Base-by-base conservation (phyloP, 2,888 invertebrate species). In the Stenotaenia linearis region DNA sequence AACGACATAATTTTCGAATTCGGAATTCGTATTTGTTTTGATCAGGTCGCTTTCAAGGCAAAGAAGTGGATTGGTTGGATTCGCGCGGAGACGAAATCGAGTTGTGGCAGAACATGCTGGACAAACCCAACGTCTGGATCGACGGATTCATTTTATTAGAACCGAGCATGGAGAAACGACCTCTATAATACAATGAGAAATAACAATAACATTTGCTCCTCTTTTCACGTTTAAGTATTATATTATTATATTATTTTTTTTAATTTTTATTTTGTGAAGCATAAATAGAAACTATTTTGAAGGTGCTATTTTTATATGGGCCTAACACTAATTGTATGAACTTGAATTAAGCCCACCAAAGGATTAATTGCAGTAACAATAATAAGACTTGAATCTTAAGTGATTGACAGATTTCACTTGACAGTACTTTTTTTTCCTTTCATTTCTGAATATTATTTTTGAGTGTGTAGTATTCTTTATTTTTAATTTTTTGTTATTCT, bases 91-190 rank as follows among this genome's bases (percentile, higher is more conserved):
- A 95, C 84, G 97, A 98, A 87, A 89, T 93, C 37, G 90, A 92
- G 0, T 88, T 97, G 10, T 98, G 98, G 98, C 95, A 96, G 85
- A 92, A 92, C 82, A 97, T 98, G 96, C 88, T 97, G 85, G 94
- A 96, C 84, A 89, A 93, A 81, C 97, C 97, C 37, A 96, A 96
- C 87, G 93, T 95, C 86, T 98, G 98, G 98, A 95, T 97, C n/a
- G 97, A 98, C 87, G 95, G 95, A 80, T 94, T 93, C 80, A 88
- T 98, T 75, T 91, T 93, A 4, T 89, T 98, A 61, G 89, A 97
- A 84, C 92, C 96, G 75, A 84, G 83, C 81, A 87, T 87, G 87
- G 85, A 84, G 40, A 78, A 76, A 30, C 78, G 81, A 75, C 30
- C 75, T 21, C 23, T 23, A 15, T 18, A 37, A 37, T 37, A 37